Percentiles rank a stretch among this genome's conserved stretches.
Conservation (phyloP, 1,140 invertebrate species). For the Calliphora vicina region DNA sequence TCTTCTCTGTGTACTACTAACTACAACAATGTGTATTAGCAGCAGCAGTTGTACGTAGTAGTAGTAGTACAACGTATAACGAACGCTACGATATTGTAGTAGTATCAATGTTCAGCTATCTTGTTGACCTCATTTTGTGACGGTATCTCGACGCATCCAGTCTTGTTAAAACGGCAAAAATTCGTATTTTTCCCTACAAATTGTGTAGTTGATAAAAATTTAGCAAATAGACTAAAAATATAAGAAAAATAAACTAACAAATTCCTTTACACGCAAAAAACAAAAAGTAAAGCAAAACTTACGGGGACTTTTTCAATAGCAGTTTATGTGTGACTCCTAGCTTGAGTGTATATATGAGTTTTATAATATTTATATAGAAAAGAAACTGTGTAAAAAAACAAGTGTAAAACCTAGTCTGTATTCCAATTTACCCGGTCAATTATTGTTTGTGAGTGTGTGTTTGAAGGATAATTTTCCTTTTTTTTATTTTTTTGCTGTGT, state of each 20-base stretch:
- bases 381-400: background rate
- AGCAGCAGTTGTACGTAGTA: background rate
- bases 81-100: conserved; percentile 7
- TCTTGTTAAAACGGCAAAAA: conserved; percentile 14
- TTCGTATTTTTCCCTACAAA: background rate
- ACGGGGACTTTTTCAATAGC: background rate
- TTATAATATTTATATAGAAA: background rate
- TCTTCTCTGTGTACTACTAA: no score
- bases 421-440: background rate
- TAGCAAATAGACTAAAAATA: background rate
- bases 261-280: background rate
- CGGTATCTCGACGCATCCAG: conserved; percentile 58
- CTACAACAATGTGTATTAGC: background rate
- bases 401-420: background rate
- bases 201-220: background rate
- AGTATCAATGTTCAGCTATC: conserved; percentile 45
- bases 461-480: background rate
- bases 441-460: background rate
- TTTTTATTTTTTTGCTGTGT: background rate
- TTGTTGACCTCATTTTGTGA: conserved; percentile 62
- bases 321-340: background rate
- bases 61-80: background rate
- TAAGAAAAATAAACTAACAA: conserved; percentile 10
- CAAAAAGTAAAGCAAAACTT: background rate
- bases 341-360: background rate